Evolutionary conservation across 1,140 invertebrate genomes (phyloP), one percentile per base, ranked within the genome.

Genomic region (Penaeus chinensis): DNA sequence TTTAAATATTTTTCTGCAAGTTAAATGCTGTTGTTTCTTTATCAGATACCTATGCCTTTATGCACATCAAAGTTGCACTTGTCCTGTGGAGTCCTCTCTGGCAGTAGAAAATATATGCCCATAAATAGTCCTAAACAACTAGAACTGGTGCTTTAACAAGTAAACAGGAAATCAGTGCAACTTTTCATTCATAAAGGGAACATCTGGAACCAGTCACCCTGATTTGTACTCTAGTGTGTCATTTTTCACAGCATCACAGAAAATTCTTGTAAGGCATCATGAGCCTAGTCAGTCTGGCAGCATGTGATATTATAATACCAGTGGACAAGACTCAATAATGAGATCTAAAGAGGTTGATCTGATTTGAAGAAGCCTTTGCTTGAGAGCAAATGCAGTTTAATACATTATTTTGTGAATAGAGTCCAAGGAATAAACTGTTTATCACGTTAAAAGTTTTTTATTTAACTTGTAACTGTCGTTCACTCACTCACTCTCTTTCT

Each of bases 351-450:
- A 87, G 66, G 66, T 81, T 87, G 85, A 87, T 79, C 84, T 81
- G 80, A 82, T 87, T 42, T 78, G 63, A 77, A 65, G 27, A 81
- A 87, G 85, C 85, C 60, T 87, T 81, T 87, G 85, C 79, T 81
- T 66, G 81, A n/a, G 62, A 82, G 65, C 79, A 87, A 76, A 87
- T 82, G 85, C 85, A 82, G 81, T 87, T 87, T 87, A 87, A 87
- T 87, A 87, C 85, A 82, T 87, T 87, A 87, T 87, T 87, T 87
- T 87, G 85, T 87, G 85, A 87, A 87, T 87, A 87, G 85, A 87
- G 85, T 87, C 85, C 85, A 87, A 87, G 85, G 66, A 87, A 87
- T 87, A 87, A 87, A 87, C 78, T 87, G 85, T 87, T 87, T 87
- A 87, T 87, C 85, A 81, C 82, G 82, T 84, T 84, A 76, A 74